Evolutionary conservation across 2,797 vertebrate species (phyloP).

Genomic region (Morus bassanus): DNA sequence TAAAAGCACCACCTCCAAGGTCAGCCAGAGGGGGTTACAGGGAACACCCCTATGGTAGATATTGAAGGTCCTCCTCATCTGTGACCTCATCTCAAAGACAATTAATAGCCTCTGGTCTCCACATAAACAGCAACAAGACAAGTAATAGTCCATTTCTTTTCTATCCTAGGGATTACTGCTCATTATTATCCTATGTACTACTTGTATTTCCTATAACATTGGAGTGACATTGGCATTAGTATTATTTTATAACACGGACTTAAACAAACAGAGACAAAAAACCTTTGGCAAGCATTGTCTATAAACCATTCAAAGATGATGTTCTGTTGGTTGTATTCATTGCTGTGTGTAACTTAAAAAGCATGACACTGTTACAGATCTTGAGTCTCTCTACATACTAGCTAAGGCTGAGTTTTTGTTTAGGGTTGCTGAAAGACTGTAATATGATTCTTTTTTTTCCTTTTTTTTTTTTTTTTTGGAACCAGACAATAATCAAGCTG

Average conservation of each 20-base stretch:
- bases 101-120: constrained; percentile 82
- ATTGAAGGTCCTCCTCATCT: constrained; percentile 94
- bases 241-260: constrained; percentile 80
- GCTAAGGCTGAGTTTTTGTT: constrained; percentile 77
- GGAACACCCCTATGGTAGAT: constrained; percentile 99
- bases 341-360: constrained; percentile 81
- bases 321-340: constrained; percentile 82
- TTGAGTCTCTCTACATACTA: constrained; percentile 79
- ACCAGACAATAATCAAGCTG: constrained; percentile 79
- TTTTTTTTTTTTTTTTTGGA: constrained; percentile 32
- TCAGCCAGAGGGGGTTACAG: constrained; percentile 95
- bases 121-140: constrained; percentile 84
- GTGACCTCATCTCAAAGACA: constrained; percentile 86
- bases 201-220: constrained; percentile 78
- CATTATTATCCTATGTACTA: constrained; percentile 76
- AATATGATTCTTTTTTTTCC: constrained; percentile 63
- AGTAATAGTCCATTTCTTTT: constrained; percentile 86
- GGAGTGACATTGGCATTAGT: constrained; percentile 73
- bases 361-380: constrained; percentile 83
- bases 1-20: constrained; percentile 92
- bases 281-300: constrained; percentile 74
- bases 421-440: constrained; percentile 82
- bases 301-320: constrained; percentile 78
- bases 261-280: constrained; percentile 62
- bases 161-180: constrained; percentile 80